Evolutionary conservation across 2,113 vertebrate genomes (phyloP).

Genomic region (Onychostoma macrolepis): DNA sequence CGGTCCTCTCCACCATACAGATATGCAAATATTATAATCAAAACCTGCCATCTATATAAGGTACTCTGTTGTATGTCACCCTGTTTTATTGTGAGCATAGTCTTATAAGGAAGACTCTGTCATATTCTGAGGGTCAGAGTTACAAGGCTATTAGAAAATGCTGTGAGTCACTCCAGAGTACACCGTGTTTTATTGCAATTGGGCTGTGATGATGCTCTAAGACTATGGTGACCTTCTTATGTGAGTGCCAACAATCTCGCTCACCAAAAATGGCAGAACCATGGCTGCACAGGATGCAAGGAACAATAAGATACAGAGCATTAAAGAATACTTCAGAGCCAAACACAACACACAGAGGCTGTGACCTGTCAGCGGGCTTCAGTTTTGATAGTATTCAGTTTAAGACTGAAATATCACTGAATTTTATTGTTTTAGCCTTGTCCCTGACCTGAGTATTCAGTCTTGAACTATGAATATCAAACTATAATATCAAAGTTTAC

Average conservation of each 20-base stretch:
- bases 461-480: neutral
- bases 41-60: constrained; percentile 72
- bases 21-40: constrained; percentile 61
- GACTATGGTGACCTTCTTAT: constrained; percentile 58
- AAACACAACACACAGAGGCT: neutral
- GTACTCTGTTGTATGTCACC: constrained; percentile 59
- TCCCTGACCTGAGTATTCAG: too few species aligned
- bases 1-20: neutral
- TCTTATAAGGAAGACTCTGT: constrained; percentile 77
- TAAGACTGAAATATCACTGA: neutral
- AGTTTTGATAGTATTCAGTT: neutral
- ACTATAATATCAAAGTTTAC: neutral
- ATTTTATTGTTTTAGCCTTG: neutral
- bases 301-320: constrained; percentile 18
- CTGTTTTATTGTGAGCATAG: constrained; percentile 69
- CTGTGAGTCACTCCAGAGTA: constrained; percentile 63
- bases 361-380: neutral
- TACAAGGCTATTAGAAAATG: constrained; percentile 54
- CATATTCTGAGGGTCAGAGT: constrained; percentile 54
- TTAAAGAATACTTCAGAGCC: neutral
- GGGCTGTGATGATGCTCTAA: constrained; percentile 39
- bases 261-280: constrained; percentile 42
- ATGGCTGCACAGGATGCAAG: constrained; percentile 44
- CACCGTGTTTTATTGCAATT: constrained; percentile 60
- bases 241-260: constrained; percentile 7